phyloP scores from a whole-genome alignment of 2,888 invertebrate species.

The Pterobdella sp. region DNA sequence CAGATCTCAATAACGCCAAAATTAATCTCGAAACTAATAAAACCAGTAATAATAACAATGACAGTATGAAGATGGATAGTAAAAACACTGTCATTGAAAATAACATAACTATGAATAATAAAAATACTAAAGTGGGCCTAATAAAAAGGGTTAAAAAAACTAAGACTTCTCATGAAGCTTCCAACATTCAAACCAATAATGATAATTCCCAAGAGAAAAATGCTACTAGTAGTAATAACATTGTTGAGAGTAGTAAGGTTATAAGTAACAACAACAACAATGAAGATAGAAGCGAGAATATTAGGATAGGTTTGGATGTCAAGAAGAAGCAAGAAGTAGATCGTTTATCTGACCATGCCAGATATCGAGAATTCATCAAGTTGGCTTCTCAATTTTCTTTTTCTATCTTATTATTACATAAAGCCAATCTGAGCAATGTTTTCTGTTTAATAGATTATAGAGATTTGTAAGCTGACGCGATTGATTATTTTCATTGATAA shows the following conservation, averaged over 20 bases:
- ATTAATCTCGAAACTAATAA: not conserved
- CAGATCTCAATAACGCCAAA: too few species aligned
- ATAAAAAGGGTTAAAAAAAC: not conserved
- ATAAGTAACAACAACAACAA: not conserved
- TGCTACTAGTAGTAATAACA: not conserved
- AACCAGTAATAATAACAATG: not conserved
- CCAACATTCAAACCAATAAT: not conserved
- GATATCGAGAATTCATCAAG: not conserved
- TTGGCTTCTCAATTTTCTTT: not conserved
- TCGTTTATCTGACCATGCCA: not conserved
- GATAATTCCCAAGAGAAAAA: not conserved
- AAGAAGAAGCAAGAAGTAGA: constrained; percentile 1
- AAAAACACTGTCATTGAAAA: not conserved
- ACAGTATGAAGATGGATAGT: not conserved
- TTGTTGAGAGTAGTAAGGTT: not conserved
- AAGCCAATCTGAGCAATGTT: too few species aligned
- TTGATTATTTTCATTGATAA: too few species aligned
- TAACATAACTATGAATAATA: not conserved
- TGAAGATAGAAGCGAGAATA: not conserved
- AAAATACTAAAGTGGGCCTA: not conserved
- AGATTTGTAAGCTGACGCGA: too few species aligned
- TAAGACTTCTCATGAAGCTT: not conserved
- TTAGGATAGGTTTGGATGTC: not conserved
- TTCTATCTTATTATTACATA: too few species aligned
- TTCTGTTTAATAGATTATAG: too few species aligned